Evolutionary conservation across 2,888 invertebrate species (phyloP), one percentile per base, ranked within the genome.

Genomic region (Apotomis turbidana): DNA sequence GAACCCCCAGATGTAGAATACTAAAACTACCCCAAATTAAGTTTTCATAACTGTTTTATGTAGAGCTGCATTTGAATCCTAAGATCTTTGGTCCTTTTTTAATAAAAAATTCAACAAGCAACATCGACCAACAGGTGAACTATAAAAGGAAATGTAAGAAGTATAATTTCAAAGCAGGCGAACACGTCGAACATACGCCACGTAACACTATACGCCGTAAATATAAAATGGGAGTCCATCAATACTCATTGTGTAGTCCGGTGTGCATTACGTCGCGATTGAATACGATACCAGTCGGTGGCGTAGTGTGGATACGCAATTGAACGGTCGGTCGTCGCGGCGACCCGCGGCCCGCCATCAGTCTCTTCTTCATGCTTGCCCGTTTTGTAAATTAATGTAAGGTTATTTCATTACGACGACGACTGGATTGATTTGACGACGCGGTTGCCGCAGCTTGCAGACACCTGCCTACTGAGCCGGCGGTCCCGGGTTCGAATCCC

Each of bases 191-290:
- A 15, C 66, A 49, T 68, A 68, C 61, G 74, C 74, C 70, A 74
- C 73, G 76, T 75, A 79, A 79, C 75, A 71, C 73, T 73, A 79
- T 72, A 77, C 76, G 66, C 72, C 72, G 74, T 74, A 75, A 77
- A 78, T 73, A 74, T 76, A 76, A 75, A 76, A 78, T 79, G 78
- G 77, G 75, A 74, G 78, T 72, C 75, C 79, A 78, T 80, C 80
- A 76, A 81, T 81, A 80, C 76, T 77, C 78, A 80, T 79, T 79
- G 78, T 79, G 75, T 80, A 77, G 80, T 77, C 76, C 71, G 77
- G 78, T 77, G 78, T 77, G 72, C 76, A 76, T 81, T 80, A 81
- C 80, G 76, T 63, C 51, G 72, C 74, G 68, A 78, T 78, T 75
- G 74, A 76, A 79, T 76, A 75, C 74, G 78, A 79, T 78, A 79